These are phyloP conservation scores for Villa cingulata DNA, from an alignment of 2,888 invertebrate genomes.

Conservation along the genomic window DNA sequence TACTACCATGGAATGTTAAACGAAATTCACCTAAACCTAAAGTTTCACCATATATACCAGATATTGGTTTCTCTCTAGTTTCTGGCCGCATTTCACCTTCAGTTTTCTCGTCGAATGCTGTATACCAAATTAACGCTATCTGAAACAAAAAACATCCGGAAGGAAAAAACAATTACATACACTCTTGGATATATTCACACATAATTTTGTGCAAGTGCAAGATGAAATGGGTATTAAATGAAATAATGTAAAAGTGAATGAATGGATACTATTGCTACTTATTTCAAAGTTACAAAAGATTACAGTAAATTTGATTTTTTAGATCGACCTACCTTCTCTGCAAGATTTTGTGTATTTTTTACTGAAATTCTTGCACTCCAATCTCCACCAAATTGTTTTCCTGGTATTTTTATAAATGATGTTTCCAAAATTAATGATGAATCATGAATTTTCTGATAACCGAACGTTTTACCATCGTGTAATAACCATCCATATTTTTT, in stretches of 20 bases:
- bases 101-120: conserved; percentile 61
- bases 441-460: conserved; percentile 79
- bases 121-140: conserved; percentile 62
- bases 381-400: conserved; percentile 74
- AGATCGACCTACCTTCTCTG: conserved; percentile 16
- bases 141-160: conserved; percentile 11
- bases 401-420: conserved; percentile 73
- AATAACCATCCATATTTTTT: conserved; percentile 78
- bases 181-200: too few species aligned
- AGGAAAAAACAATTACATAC: background rate
- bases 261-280: background rate
- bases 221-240: too few species aligned
- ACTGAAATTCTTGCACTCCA: conserved; percentile 80
- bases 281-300: background rate
- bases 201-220: too few species aligned
- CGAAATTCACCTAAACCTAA: conserved; percentile 65
- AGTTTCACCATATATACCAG: conserved; percentile 52
- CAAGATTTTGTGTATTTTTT: conserved; percentile 24
- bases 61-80: conserved; percentile 25
- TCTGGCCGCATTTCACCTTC: conserved; percentile 37
- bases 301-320: background rate
- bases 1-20: conserved; percentile 30
- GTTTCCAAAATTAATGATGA: conserved; percentile 62
- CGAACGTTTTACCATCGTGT: conserved; percentile 88
- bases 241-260: conserved; percentile 8